Conservation (phyloP, 2,113 vertebrate genomes). For the Cryptotis parvus region DNA sequence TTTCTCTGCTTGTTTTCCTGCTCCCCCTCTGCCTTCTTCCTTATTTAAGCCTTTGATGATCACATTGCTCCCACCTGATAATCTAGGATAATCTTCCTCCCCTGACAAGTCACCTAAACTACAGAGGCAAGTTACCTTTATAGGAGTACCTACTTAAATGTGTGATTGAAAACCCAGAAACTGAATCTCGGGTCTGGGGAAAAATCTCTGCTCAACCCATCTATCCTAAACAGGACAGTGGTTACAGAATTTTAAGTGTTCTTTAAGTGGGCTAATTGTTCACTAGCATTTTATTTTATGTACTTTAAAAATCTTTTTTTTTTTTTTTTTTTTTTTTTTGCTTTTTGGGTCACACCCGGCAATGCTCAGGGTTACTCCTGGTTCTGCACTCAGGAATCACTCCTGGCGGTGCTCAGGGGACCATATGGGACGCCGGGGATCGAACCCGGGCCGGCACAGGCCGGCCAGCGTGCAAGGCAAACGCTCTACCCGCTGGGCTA, state of each 20-base stretch:
- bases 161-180: neutral
- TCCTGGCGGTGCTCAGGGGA: too few species aligned
- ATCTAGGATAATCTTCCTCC: neutral
- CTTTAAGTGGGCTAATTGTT: too few species aligned
- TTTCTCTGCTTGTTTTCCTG: rapidly evolving
- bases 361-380: too few species aligned
- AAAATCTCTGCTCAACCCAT: neutral
- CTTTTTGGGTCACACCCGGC: too few species aligned
- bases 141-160: neutral
- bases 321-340: too few species aligned
- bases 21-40: neutral
- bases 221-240: neutral
- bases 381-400: too few species aligned
- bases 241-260: neutral
- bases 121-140: neutral
- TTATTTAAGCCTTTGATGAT: neutral
- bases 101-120: neutral
- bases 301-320: neutral
- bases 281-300: too few species aligned
- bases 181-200: neutral
- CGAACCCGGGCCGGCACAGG: too few species aligned
- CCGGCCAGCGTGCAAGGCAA: too few species aligned
- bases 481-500: too few species aligned
- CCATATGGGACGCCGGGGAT: too few species aligned
- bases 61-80: neutral